Percentiles rank a stretch among this genome's conserved stretches.
phyloP scores from a whole-genome alignment of 2,113 vertebrate species.

The Stegastes partitus region DNA sequence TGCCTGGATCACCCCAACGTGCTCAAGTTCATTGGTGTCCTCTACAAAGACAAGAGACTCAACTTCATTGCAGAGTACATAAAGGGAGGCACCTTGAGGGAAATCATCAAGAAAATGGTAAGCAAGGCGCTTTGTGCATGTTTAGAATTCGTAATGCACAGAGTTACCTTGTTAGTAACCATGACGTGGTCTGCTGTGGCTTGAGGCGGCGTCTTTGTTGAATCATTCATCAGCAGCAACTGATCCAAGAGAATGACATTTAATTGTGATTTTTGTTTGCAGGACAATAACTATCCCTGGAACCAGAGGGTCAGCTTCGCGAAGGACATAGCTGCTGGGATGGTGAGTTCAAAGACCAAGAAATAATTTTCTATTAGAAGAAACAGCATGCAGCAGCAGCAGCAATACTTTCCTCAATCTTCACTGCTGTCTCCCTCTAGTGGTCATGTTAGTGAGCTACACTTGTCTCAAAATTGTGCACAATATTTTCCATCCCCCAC shows the following conservation, averaged over 20 bases:
- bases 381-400: background rate
- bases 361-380: background rate
- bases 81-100: constrained; percentile 93
- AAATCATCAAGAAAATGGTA: constrained; percentile 97
- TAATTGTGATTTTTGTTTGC: constrained; percentile 11
- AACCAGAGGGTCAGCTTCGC: constrained; percentile 95
- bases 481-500: constrained; percentile 18
- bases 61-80: constrained; percentile 99
- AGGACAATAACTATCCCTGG: constrained; percentile 96
- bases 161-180: background rate
- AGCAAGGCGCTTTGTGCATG: constrained; percentile 2
- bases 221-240: background rate
- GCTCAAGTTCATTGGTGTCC: constrained; percentile 96
- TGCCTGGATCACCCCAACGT: constrained; percentile 97
- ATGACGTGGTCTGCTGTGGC: background rate
- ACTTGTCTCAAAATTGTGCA: background rate
- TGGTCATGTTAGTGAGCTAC: constrained; percentile 43
- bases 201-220: background rate
- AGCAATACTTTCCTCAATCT: background rate
- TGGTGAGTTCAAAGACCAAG: constrained; percentile 85
- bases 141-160: background rate
- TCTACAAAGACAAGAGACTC: constrained; percentile 98
- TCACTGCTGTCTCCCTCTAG: constrained; percentile 58
- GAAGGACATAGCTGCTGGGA: constrained; percentile 95
- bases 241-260: background rate